phyloP scores from a whole-genome alignment of 1,140 invertebrate genomes.

The Penaeus chinensis region DNA sequence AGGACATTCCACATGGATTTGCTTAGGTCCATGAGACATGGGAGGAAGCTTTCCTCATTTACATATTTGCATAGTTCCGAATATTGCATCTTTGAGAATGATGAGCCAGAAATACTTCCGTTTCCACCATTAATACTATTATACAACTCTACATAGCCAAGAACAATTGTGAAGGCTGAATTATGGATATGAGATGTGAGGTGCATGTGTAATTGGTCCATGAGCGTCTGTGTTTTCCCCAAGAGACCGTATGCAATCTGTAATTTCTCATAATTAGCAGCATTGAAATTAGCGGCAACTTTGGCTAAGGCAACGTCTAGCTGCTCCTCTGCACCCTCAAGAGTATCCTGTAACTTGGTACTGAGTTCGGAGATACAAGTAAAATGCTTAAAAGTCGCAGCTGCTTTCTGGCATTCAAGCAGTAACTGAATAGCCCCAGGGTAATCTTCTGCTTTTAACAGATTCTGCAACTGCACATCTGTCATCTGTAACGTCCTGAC shows the following conservation, averaged over 20 bases:
- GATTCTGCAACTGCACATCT: conserved; percentile 83
- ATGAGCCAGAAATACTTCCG: conserved; percentile 36
- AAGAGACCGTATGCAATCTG: conserved; percentile 81
- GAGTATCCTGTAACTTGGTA: conserved; percentile 88
- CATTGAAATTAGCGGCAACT: conserved; percentile 70
- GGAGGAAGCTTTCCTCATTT: conserved; percentile 69
- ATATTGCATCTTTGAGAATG: conserved; percentile 65
- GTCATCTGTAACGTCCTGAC: conserved; percentile 72
- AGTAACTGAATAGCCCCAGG: conserved; percentile 88
- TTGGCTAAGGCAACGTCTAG: conserved; percentile 88
- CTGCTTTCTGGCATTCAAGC: conserved; percentile 87
- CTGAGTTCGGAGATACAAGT: conserved; percentile 87
- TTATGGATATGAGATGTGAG: conserved; percentile 94
- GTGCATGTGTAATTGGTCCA: conserved; percentile 96
- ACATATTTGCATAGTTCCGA: conserved; percentile 70
- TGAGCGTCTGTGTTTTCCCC: conserved; percentile 88
- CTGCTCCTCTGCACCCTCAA: conserved; percentile 91
- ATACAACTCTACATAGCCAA: conserved; percentile 77
- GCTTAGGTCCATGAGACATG: conserved; percentile 61
- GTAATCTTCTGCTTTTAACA: conserved; percentile 87
- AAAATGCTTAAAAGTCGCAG: conserved; percentile 84
- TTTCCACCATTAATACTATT: conserved; percentile 37
- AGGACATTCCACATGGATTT: conserved; percentile 63
- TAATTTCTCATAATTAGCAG: conserved; percentile 63
- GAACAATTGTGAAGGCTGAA: conserved; percentile 82